Evolutionary conservation across 2,113 vertebrate genomes (phyloP).

Genomic region (Mormoops blainvillei): DNA sequence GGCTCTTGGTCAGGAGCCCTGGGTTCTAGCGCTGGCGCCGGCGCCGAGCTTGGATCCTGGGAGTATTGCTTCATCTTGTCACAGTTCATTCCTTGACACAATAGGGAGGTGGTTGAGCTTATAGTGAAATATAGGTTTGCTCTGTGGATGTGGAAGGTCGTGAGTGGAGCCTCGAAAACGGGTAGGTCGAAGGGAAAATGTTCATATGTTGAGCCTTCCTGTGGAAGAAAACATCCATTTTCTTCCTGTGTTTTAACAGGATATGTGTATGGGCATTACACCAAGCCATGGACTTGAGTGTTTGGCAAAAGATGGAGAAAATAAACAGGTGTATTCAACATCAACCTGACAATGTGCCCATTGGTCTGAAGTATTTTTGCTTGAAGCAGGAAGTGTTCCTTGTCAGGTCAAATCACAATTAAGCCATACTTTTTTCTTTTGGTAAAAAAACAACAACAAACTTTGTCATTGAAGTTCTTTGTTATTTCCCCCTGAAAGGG

Average conservation of each 20-base stretch:
- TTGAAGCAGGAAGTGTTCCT: slow-evolving; percentile 33
- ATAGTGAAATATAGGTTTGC: not conserved
- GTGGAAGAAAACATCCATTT: not conserved
- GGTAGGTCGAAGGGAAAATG: not conserved
- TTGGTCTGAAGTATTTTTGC: not conserved
- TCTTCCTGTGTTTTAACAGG: not conserved
- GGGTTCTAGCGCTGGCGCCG: not conserved
- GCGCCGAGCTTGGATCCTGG: no score
- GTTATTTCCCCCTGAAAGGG: not conserved
- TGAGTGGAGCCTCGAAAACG: not conserved
- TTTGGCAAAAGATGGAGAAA: not conserved
- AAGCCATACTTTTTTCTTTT: not conserved
- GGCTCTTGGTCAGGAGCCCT: not conserved
- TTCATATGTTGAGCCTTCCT: not conserved
- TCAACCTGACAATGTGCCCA: not conserved
- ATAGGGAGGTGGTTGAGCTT: not conserved
- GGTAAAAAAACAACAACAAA: no score
- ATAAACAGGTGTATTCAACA: not conserved
- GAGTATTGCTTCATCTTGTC: not conserved
- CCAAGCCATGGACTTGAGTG: not conserved
- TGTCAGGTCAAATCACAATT: slow-evolving; percentile 17
- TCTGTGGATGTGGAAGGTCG: not conserved
- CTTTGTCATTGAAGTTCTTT: not conserved
- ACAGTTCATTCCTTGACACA: not conserved
- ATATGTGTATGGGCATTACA: not conserved